Conservation (phyloP, 2,113 vertebrate species). For the Nothocercus nigrocapillus region DNA sequence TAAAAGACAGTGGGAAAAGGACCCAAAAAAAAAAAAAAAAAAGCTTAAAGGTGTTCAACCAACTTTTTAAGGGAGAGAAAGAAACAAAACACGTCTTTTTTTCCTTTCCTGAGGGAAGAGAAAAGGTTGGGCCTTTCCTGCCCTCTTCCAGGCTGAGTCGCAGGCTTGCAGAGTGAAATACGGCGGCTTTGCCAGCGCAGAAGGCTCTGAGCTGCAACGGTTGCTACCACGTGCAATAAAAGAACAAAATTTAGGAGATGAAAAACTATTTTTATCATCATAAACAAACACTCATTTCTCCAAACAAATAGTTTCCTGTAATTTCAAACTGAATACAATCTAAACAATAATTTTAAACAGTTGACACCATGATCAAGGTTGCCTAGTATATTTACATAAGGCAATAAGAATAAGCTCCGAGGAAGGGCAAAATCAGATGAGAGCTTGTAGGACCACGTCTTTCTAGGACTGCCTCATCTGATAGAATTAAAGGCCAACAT, state of each 20-base stretch:
- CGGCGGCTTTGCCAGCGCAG: rapidly evolving
- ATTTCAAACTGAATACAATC: constrained; percentile 34
- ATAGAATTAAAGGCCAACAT: not conserved
- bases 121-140: not conserved
- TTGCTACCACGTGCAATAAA: not conserved
- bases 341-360: constrained; percentile 43
- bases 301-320: constrained; percentile 17
- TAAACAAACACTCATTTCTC: constrained; percentile 63
- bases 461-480: not conserved
- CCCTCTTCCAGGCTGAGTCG: not conserved
- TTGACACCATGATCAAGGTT: not conserved
- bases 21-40: not conserved
- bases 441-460: not conserved
- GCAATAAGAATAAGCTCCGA: not conserved
- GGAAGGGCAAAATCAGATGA: not conserved
- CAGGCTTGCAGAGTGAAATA: not conserved
- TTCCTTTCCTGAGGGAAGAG: not conserved
- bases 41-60: not conserved
- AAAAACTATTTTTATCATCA: constrained; percentile 68
- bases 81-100: too few relatives aligned
- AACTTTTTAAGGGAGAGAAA: not conserved
- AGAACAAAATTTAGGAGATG: constrained; percentile 23
- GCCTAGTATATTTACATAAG: not conserved
- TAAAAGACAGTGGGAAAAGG: not conserved
- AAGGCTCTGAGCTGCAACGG: not conserved